Base-by-base conservation (phyloP, 1,140 invertebrate genomes). In the Tetramorium alpestre region DNA sequence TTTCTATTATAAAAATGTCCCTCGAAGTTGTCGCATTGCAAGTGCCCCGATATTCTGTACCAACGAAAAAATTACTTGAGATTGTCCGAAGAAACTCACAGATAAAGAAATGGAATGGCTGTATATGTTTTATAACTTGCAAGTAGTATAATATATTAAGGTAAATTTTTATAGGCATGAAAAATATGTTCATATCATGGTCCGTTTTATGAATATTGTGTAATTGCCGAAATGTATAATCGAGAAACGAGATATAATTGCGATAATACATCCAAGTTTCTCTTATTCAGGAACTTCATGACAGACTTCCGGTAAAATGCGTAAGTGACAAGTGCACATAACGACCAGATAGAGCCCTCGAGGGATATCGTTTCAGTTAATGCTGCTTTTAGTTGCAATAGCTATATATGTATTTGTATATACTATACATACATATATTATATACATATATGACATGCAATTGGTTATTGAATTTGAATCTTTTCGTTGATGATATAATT, bases 391-490 rank as follows among this genome's bases (percentile, higher is more conserved):
- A 13, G 44, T 82, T 33, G 38, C n/a, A 33, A 72, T 22, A 25
- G 2, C 7, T n/a, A 54, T 70, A 41, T 4, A 33, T 33, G 33
- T 33, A 3, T 33, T 0, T 33, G 3, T 0, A 0, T 33, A 33
- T 0, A 33, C 33, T 4, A 33, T 33, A 33, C 0, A 33, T 33
- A 33, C 0, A 33, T 33, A 33, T 33, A 33, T 4, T 4, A 33
- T 33, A 33, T 4, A 33, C 4, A 33, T 33, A 33, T 13, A 13
- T 72, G 80, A 82, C 67, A 72, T 82, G 67, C 67, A 18, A 72
- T 82, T 72, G 67, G 11, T 49, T 82, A 82, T 82, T 73, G 54
- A 58, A 72, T 58, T 13, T 10, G n/a, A 44, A 58, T 82, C 25
- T 72, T 72, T 58, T 58, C 77, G 75, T 64, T 62, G 33, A 64